phyloP scores from a whole-genome alignment of 2,797 vertebrate species.

The Gymnothorax javanicus region DNA sequence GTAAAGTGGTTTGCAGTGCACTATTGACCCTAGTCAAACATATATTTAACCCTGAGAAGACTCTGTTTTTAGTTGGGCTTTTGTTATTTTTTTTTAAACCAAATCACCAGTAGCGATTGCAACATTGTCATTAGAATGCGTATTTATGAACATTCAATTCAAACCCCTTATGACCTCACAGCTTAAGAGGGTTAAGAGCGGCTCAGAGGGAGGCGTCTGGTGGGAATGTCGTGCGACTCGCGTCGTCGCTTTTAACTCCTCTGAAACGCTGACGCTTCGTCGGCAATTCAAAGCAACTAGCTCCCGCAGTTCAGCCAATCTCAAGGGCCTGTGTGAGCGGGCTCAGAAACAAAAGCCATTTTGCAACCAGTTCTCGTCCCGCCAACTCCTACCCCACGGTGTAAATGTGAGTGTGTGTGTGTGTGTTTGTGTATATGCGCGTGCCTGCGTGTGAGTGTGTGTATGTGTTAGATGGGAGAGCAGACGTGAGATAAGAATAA shows the following conservation, averaged over 20 bases:
- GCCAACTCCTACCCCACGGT: not conserved
- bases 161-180: too few species aligned
- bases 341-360: not conserved
- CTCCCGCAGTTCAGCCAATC: not conserved
- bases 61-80: too few species aligned
- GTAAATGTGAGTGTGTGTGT: conserved; percentile 3
- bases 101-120: too few species aligned
- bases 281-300: not conserved
- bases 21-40: not conserved
- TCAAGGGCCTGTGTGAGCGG: not conserved
- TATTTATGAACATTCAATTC: too few species aligned
- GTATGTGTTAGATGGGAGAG: conserved; percentile 24
- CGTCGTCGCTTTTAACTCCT: not conserved
- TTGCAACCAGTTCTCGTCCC: not conserved
- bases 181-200: too few species aligned
- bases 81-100: too few species aligned
- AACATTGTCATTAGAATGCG: too few species aligned
- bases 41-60: not conserved
- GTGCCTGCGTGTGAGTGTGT: conserved; percentile 15
- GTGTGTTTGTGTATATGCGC: not conserved
- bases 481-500: not conserved
- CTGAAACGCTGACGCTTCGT: not conserved
- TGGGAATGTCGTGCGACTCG: not conserved
- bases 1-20: not conserved
- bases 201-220: not conserved